Evolutionary conservation across 2,888 invertebrate genomes (phyloP), one percentile per base, ranked within the genome.

Genomic region (Caenorhabditis sp.): DNA sequence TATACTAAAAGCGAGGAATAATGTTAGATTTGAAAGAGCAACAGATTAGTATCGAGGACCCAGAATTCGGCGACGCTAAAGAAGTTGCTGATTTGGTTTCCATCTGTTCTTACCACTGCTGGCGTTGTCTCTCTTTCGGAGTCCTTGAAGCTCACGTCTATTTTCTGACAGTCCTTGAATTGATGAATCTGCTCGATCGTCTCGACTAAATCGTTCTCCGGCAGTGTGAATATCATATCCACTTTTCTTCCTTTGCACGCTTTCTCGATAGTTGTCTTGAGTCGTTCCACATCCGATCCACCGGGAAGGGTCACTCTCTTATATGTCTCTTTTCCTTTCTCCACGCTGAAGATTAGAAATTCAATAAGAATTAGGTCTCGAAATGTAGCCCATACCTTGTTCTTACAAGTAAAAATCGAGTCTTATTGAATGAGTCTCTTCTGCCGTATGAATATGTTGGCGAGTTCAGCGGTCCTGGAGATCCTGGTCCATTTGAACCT

Each of bases 241-340:
- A 88, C 86, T 12, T 68, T 22, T 61, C 84, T 80, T 47, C 76
- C 76, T 63, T 86, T 86, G 81, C 87, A 87, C 2, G 88, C 88
- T 44, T 86, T 85, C 70, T 88, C 88, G 14, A 89, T 86, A 6
- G 86, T 86, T 24, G 61, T 79, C 56, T 83, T 89, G 73, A 89
- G 63, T 64, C 85, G 80, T 28, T 89, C 87, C 24, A 89, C 82
- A 26, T 87, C 86, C 26, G 87, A 85, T 47, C 89, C 89, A 0
- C 89, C 89, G 2, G 89, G 88, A 8, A 89, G 82, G 0, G 89
- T 89, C 19, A 89, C 87, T 47, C 89, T 41, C 56, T 87, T 88
- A 79, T 84, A 89, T n/a, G 89, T 85, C 51, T 88, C 89, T 66
- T 89, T 89, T 24, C 89, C 88, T n/a, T 80, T 75, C 5, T 74